Evolutionary conservation across 2,888 invertebrate genomes (phyloP).

Genomic region (Limnephilus marmoratus): DNA sequence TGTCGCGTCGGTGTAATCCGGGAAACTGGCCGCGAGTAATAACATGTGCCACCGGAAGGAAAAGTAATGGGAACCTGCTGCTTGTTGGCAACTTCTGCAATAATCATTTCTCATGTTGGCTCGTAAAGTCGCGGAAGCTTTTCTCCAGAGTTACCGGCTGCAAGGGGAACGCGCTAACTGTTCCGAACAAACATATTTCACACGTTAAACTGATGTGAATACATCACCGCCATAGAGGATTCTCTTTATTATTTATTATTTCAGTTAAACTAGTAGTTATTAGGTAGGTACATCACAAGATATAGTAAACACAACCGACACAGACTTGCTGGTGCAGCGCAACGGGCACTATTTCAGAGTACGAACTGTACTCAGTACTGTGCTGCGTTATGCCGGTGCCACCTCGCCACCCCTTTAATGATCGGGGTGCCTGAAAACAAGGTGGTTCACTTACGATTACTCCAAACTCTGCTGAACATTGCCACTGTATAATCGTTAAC

Average conservation of each 20-base stretch:
- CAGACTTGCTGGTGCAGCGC: neutral
- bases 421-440: neutral
- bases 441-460: conserved; percentile 33
- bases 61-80: conserved; percentile 21
- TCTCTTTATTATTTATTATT: neutral
- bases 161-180: neutral
- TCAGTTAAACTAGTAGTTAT: neutral
- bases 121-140: conserved; percentile 10
- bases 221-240: neutral
- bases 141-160: neutral
- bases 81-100: conserved; percentile 26
- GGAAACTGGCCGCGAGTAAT: conserved; percentile 12
- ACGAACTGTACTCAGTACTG: neutral
- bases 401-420: neutral
- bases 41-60: neutral
- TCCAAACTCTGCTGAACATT: conserved; percentile 24
- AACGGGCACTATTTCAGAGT: neutral
- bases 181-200: neutral
- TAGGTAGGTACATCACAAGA: neutral
- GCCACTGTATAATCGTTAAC: conserved; percentile 41
- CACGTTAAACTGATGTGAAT: neutral
- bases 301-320: neutral
- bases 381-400: neutral
- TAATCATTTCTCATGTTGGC: conserved; percentile 38
- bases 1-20: neutral